Evolutionary conservation across 2,113 vertebrate genomes (phyloP), one percentile per base, ranked within the genome.

Genomic region (Tragelaphus imberbis): DNA sequence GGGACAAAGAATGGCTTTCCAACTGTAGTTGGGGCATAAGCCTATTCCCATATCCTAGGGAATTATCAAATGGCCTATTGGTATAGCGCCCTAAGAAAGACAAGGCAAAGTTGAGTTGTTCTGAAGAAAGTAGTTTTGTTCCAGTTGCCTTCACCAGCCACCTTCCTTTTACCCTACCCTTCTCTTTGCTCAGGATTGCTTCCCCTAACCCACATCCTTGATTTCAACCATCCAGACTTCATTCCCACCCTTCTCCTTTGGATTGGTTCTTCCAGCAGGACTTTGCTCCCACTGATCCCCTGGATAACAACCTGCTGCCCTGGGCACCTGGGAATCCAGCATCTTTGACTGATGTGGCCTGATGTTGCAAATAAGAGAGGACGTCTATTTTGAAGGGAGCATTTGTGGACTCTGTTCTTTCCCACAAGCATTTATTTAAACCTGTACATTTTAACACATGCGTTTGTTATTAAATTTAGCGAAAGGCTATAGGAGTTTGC

Each of bases 321-420:
- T 7, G 27, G 47, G 75, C 17, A 33, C 17, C 59, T 33, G 44
- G 56, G 33, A 71, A 40, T 33, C 30, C 30, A 63, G n/a, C 8
- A 7, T 79, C 40, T 51, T 49, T 51, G 4, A 36, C 7, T 3
- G n/a, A 19, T 5, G 5, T 6, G 51, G n/a, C 4, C 1, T 27
- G 5, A 5, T 40, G 7, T 33, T 58, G 17, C 3, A 51, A 75
- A 91, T 40, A 33, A n/a, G 27, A 68, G 36, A 81, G 88, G 61
- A 94, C 23, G 94, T 27, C 65, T 88, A 9, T 94, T 97, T 96
- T 97, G 97, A 97, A 98, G 91, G 88, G 96, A 97, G 58, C 33
- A 89, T 94, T 96, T 97, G 95, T 97, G 92, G 92, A 95, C 91
- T 92, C 92, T 96, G 33, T 95, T 97, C 68, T 90, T 96, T 85